A percentile compares a stretch with the other conserved stretches of the same genome.
Evolutionary conservation across 2,888 invertebrate species (phyloP).

Genomic region (Melieria picta): DNA sequence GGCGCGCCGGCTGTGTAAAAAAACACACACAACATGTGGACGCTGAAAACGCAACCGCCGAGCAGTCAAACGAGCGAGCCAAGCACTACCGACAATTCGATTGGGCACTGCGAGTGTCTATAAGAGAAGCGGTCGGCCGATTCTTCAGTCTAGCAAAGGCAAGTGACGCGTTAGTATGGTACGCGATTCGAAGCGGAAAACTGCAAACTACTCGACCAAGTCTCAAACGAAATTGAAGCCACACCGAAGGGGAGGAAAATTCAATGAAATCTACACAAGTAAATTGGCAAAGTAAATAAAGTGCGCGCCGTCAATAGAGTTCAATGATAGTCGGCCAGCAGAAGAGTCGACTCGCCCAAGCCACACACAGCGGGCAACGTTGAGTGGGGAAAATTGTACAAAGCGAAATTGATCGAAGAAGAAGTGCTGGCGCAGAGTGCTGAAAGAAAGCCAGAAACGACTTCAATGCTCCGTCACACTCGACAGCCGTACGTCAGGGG

Average conservation of each 20-base stretch:
- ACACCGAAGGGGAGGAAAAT: conserved; percentile 8
- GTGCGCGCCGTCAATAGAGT: conserved; percentile 9
- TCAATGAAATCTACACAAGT: not conserved
- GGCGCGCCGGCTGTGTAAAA: no score
- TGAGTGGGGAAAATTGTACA: not conserved
- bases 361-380: no score
- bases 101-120: conserved; percentile 33
- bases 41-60: no score
- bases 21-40: no score
- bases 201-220: not conserved
- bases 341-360: conserved; percentile 6
- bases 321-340: conserved; percentile 4
- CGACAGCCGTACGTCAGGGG: no score
- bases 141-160: conserved; percentile 42
- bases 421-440: no score
- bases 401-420: no score
- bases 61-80: no score
- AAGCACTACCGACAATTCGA: no score
- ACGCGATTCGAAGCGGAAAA: not conserved
- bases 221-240: conserved; percentile 8
- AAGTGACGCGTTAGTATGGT: conserved; percentile 39
- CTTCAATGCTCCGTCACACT: conserved; percentile 2
- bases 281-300: conserved; percentile 16
- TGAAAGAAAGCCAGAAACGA: not conserved
- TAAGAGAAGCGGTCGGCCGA: conserved; percentile 39